Percentiles rank a stretch among this genome's conserved stretches.
Conservation (phyloP, 2,113 vertebrate genomes). For the Physeter macrocephalus region DNA sequence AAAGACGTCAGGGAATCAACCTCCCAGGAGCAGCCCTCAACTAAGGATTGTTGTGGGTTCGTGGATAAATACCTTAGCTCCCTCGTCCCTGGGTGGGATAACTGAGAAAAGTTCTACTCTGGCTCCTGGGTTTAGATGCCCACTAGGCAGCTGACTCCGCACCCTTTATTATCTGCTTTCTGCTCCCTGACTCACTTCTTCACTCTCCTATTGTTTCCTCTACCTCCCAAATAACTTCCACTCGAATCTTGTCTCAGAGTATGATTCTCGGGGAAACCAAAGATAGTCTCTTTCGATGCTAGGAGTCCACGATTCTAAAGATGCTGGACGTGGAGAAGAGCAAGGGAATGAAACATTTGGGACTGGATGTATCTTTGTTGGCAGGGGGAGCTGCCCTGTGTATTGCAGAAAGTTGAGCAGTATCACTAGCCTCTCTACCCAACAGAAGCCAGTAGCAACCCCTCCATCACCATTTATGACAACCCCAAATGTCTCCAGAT, state of each 20-base stretch:
- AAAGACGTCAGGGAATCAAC: neutral
- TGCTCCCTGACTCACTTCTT: neutral
- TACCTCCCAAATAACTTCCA: neutral
- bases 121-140: neutral
- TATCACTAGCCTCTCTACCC: neutral
- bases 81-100: neutral
- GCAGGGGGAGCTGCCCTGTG: neutral
- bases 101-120: neutral
- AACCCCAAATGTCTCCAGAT: neutral
- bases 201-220: neutral
- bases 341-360: neutral
- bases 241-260: neutral
- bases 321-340: neutral
- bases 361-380: neutral
- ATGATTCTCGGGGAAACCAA: neutral
- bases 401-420: neutral
- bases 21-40: neutral
- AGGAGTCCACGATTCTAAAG: neutral
- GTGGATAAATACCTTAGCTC: neutral
- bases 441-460: neutral
- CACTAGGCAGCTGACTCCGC: neutral
- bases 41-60: neutral
- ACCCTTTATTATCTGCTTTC: neutral
- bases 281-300: neutral
- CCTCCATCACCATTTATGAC: neutral